phyloP scores from a whole-genome alignment of 2,888 invertebrate genomes.

The Ashinkailepas kermadecensis region DNA sequence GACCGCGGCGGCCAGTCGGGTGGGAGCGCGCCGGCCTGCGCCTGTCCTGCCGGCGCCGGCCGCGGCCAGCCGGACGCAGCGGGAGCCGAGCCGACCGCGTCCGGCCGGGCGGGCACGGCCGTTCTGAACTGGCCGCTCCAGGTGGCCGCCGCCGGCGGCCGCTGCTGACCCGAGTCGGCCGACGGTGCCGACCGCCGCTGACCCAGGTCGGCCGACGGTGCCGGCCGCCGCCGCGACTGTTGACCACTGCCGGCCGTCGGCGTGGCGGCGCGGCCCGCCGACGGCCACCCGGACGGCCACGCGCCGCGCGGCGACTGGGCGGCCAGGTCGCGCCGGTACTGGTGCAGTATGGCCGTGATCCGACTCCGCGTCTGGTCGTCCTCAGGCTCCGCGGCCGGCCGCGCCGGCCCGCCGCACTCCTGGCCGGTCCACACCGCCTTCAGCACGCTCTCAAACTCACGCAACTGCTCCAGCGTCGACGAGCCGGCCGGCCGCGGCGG shows the following conservation, averaged over 20 bases:
- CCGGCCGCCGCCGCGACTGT: neutral
- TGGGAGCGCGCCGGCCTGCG: too few species aligned
- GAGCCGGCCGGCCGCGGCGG: conserved; percentile 40
- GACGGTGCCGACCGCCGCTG: too few species aligned
- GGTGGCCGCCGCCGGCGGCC: too few species aligned
- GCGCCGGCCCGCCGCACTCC: neutral
- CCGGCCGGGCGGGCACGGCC: too few species aligned
- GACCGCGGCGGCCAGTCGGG: too few species aligned
- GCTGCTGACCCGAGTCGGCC: too few species aligned
- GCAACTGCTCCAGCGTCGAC: conserved; percentile 64
- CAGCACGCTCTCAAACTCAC: conserved; percentile 71
- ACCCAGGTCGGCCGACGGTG: too few species aligned
- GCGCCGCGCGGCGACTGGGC: conserved; percentile 32
- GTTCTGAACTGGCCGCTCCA: too few species aligned
- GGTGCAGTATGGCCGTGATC: conserved; percentile 32
- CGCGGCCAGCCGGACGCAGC: too few species aligned
- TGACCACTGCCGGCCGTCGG: neutral
- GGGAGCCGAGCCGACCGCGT: too few species aligned
- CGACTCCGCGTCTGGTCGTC: conserved; percentile 32
- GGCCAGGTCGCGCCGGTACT: conserved; percentile 32
- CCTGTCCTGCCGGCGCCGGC: too few species aligned
- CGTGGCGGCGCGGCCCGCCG: neutral
- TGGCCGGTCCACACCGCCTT: conserved; percentile 54
- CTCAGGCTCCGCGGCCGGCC: conserved; percentile 31
- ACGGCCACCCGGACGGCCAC: neutral